Evolutionary conservation across 2,797 vertebrate species (phyloP).

Genomic region (Antrozous pallidus): DNA sequence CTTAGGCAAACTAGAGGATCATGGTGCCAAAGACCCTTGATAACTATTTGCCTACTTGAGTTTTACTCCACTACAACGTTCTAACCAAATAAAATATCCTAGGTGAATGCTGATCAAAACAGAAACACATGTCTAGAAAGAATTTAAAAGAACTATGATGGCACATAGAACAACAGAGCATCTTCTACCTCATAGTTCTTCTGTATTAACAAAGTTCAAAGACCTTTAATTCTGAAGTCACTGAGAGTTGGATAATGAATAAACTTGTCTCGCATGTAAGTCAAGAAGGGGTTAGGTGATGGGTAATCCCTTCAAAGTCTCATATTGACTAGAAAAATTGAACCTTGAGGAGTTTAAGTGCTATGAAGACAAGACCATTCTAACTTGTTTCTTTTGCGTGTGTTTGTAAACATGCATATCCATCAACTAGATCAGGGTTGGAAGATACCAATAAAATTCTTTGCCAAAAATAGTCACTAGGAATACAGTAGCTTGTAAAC

Average conservation of each 20-base stretch:
- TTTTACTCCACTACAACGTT: background rate
- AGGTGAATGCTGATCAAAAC: background rate
- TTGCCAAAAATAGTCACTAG: constrained; percentile 57
- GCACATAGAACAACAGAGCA: background rate
- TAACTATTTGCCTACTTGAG: background rate
- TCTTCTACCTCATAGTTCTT: background rate
- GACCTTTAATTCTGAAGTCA: background rate
- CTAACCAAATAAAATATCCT: background rate
- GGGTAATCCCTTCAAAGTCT: background rate
- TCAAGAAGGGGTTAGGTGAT: background rate
- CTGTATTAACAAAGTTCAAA: background rate
- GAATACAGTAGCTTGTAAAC: constrained; percentile 78
- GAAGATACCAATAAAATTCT: constrained; percentile 18
- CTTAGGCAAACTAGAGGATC: background rate
- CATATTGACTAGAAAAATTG: background rate
- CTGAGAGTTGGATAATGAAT: background rate
- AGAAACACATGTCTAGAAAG: background rate
- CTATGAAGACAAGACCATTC: background rate
- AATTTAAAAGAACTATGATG: background rate
- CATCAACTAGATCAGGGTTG: background rate
- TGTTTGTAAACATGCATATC: background rate
- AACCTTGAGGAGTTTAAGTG: background rate
- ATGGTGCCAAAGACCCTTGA: background rate
- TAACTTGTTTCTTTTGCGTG: background rate
- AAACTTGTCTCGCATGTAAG: background rate